Evolutionary conservation across 2,797 vertebrate species (phyloP), one percentile per base, ranked within the genome.

Genomic region (Stomatorhinus walkeri): DNA sequence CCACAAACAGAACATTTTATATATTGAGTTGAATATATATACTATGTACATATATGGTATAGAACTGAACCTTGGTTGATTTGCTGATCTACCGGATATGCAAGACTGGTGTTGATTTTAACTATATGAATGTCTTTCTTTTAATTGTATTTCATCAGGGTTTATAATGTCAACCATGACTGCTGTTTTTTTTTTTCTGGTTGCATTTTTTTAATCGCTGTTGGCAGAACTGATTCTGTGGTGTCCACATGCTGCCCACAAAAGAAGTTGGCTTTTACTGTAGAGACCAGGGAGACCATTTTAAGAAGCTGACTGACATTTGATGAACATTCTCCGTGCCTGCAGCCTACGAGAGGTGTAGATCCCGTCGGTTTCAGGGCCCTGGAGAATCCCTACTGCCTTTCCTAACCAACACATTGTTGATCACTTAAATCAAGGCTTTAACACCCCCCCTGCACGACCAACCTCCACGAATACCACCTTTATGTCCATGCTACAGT

Each of bases 11-110:
- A 93, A 93, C 93, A 93, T 92, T 96, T 96, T 96, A 95, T 95
- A 96, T 96, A 95, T 96, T 96, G 92, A 93, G 95, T 96, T 96
- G 91, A 94, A 92, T 91, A 93, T 93, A 91, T 90, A 90, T 89
- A 49, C 48, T 85, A 94, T 94, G 91, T 95, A 93, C 95, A 95
- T 92, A 93, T 95, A 96, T 92, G 95, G 92, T 95, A 95, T 91
- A 92, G 87, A 93, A 91, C 91, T 91, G 89, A 91, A 91, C 92
- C 94, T 88, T 95, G 94, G 93, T 92, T 89, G 93, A 93, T 92
- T 92, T 76, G 89, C 91, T 91, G 90, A 51, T 88, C 95, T 93
- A 90, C 85, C n/a, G 48, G 46, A 85, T 85, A 85, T 51, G 43
- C 81, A 90, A 91, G 92, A 95, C 93, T 92, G 81, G 46, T 89